These are phyloP conservation scores for Drosophila koepferae DNA, from an alignment of 2,888 invertebrate species.

Conservation along the genomic window DNA sequence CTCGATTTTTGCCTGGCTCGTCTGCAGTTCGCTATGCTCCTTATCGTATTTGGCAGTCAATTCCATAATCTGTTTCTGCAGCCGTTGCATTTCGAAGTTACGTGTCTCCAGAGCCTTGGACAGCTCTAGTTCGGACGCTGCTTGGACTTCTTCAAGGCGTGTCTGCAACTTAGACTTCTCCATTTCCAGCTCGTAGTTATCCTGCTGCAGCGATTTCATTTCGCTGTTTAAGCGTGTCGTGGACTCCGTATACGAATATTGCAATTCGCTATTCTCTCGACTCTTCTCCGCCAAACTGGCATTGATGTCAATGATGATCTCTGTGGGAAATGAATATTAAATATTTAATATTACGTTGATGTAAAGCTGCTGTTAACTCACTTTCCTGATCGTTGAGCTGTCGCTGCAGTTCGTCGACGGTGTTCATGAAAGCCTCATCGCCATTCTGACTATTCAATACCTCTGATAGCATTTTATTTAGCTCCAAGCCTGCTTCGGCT, in stretches of 20 bases:
- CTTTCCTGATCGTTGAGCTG: slow-evolving; percentile 89
- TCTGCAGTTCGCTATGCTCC: slow-evolving; percentile 81
- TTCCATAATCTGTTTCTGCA: slow-evolving; percentile 82
- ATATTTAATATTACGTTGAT: neutral
- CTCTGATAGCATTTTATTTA: slow-evolving; percentile 89
- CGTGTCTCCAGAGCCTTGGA: slow-evolving; percentile 81
- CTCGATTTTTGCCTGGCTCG: slow-evolving; percentile 83
- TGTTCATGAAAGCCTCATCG: slow-evolving; percentile 88
- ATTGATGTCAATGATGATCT: slow-evolving; percentile 86
- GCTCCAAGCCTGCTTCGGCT: slow-evolving; percentile 92
- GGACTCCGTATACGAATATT: slow-evolving; percentile 83
- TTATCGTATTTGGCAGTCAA: slow-evolving; percentile 77
- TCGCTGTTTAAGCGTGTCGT: slow-evolving; percentile 86
- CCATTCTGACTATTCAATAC: slow-evolving; percentile 89
- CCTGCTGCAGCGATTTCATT: slow-evolving; percentile 87
- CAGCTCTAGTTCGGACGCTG: slow-evolving; percentile 83
- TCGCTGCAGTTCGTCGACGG: slow-evolving; percentile 88
- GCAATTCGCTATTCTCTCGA: slow-evolving; percentile 86
- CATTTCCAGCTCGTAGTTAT: slow-evolving; percentile 86
- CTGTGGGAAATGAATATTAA: slow-evolving; percentile 53
- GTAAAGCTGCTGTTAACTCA: slow-evolving; percentile 47
- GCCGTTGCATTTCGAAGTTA: slow-evolving; percentile 81
- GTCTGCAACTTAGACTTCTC: slow-evolving; percentile 83
- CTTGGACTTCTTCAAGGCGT: slow-evolving; percentile 82
- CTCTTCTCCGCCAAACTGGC: slow-evolving; percentile 86